A percentile compares a stretch with the other conserved stretches of the same genome.
Conservation (phyloP, 35 echinoderm and acorn worm genomes). For the Ophiothrix spiculata region DNA sequence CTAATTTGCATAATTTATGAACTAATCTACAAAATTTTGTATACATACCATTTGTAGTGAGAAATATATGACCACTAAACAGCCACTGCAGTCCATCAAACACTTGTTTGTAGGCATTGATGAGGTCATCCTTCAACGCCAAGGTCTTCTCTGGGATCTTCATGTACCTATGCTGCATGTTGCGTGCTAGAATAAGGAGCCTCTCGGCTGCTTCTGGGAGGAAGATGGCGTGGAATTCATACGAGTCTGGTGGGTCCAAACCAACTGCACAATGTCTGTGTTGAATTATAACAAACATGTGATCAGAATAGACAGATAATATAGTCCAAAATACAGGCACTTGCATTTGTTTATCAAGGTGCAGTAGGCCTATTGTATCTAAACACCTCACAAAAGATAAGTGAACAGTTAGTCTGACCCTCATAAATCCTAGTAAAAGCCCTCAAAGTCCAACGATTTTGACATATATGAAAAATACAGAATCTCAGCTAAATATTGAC, state of each 20-base stretch:
- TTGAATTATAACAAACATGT: too few relatives aligned
- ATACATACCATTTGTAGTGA: conserved; percentile 83
- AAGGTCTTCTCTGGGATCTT: conserved; percentile 94
- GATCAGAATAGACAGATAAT: too few relatives aligned
- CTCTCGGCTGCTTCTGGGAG: conserved; percentile 80
- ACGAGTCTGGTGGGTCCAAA: conserved; percentile 88
- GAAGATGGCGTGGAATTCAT: conserved; percentile 97
- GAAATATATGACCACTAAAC: conserved; percentile 80
- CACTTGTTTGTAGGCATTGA: conserved; percentile 63
- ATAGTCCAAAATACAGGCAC: too few relatives aligned
- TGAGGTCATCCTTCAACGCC: conserved; percentile 74
- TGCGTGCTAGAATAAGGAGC: conserved; percentile 79
- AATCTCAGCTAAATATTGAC: too few relatives aligned
- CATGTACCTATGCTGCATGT: conserved; percentile 88
- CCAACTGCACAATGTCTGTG: conserved; percentile 91
- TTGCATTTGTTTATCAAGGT: too few relatives aligned
- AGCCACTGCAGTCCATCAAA: conserved; percentile 83
- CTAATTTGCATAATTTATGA: background rate
- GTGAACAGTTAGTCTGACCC: too few relatives aligned
- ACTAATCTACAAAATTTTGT: background rate
- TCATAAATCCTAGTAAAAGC: too few relatives aligned
- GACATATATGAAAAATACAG: too few relatives aligned
- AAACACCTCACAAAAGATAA: too few relatives aligned
- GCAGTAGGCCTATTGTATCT: too few relatives aligned
- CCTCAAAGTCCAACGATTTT: too few relatives aligned